These are phyloP conservation scores for Caenorhabditis remanei DNA, from an alignment of 1,140 invertebrate genomes.

Conservation along the genomic window DNA sequence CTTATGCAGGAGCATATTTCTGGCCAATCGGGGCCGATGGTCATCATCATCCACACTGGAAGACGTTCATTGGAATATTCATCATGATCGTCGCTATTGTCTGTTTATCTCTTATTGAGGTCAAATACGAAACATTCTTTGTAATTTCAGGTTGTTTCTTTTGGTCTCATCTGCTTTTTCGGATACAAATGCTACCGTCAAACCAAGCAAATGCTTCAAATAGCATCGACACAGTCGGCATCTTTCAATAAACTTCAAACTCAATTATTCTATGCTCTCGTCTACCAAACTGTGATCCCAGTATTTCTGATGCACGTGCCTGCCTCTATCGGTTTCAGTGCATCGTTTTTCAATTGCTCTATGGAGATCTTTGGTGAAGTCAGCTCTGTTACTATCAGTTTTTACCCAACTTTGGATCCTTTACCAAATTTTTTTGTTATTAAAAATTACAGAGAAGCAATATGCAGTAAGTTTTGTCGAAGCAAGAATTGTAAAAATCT, in stretches of 20 bases:
- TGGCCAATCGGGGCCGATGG: constrained; percentile 5
- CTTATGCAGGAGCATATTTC: not conserved
- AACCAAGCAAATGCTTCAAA: not conserved
- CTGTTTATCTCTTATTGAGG: not conserved
- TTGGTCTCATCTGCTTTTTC: not conserved
- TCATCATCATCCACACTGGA: not conserved
- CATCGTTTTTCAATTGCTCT: not conserved
- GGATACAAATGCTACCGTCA: not conserved
- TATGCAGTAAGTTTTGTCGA: not conserved
- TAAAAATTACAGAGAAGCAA: constrained; percentile 7
- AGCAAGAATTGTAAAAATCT: not conserved
- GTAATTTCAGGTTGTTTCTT: not conserved
- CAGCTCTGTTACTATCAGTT: not conserved
- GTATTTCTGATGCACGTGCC: not conserved
- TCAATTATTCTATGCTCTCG: not conserved
- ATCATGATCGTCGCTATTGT: constrained; percentile 10
- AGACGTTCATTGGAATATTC: not conserved
- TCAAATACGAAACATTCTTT: not conserved
- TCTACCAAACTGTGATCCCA: not conserved
- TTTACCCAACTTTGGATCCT: constrained; percentile 4
- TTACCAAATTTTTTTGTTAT: constrained; percentile 18
- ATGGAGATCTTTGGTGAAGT: not conserved
- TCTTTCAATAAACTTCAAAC: constrained; percentile 19
- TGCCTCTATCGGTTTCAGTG: not conserved
- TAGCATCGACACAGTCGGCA: not conserved